A percentile compares a stretch with the other conserved stretches of the same genome.
Evolutionary conservation across 1,140 invertebrate genomes (phyloP).

Genomic region (Arctopsyche grandis): DNA sequence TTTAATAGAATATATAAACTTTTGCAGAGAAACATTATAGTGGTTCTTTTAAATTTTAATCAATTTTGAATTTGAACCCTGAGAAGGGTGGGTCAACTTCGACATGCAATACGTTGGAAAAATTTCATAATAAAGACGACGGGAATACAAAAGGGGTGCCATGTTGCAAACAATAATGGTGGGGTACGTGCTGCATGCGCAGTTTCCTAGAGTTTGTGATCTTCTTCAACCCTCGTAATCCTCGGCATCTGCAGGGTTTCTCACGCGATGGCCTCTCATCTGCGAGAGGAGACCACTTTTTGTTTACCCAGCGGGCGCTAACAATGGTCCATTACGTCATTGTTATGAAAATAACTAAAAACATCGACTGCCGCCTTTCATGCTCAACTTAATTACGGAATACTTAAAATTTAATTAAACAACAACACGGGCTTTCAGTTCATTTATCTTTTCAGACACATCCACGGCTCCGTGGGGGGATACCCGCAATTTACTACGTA

Average conservation of each 20-base stretch:
- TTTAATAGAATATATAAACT: too few relatives aligned
- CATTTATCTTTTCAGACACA: constrained; percentile 19
- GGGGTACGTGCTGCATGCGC: neutral
- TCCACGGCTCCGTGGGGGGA: constrained; percentile 7
- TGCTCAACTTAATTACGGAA: constrained; percentile 35
- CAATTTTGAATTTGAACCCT: too few relatives aligned
- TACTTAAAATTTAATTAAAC: constrained; percentile 40
- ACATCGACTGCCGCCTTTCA: constrained; percentile 16
- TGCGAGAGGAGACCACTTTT: constrained; percentile 5
- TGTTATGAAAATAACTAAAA: constrained; percentile 39
- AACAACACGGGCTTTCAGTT: constrained; percentile 28
- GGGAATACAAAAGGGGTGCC: neutral
- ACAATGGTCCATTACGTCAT: constrained; percentile 36
- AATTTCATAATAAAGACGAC: neutral
- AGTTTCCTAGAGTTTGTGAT: neutral
- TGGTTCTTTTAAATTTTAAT: too few relatives aligned
- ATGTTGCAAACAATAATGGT: neutral
- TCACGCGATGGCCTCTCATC: constrained; percentile 26
- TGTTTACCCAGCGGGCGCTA: constrained; percentile 23
- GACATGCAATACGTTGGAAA: neutral
- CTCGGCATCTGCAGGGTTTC: constrained; percentile 27
- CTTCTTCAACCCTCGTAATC: constrained; percentile 14
- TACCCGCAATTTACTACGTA: neutral
- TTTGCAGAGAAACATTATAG: too few relatives aligned
- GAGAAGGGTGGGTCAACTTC: neutral